phyloP scores from a whole-genome alignment of 2,113 vertebrate species.

The Entelurus aequoreus region DNA sequence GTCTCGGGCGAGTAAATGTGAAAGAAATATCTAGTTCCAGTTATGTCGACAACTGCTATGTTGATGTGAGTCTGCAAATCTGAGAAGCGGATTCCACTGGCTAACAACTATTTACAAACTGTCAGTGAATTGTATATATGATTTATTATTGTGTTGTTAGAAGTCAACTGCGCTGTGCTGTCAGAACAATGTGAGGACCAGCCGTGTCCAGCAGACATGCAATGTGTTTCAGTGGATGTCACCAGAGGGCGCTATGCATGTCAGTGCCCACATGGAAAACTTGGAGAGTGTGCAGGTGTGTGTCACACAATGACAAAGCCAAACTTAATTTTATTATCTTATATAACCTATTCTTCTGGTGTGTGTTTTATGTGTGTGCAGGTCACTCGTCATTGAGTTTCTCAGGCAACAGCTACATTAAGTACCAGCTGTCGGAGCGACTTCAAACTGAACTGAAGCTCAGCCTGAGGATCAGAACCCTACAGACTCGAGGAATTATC shows the following conservation, averaged over 20 bases:
- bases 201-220: slow-evolving; percentile 91
- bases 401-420: slow-evolving; percentile 96
- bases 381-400: slow-evolving; percentile 95
- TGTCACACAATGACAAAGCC: not conserved
- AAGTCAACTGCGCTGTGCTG: slow-evolving; percentile 81
- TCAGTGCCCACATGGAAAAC: slow-evolving; percentile 93
- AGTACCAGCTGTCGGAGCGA: slow-evolving; percentile 86
- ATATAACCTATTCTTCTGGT: not conserved
- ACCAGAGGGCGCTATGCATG: slow-evolving; percentile 83
- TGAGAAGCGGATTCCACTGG: too few species aligned
- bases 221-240: slow-evolving; percentile 84
- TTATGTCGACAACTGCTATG: too few species aligned
- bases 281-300: slow-evolving; percentile 92
- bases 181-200: slow-evolving; percentile 85
- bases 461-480: slow-evolving; percentile 87
- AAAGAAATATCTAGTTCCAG: too few species aligned
- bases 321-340: not conserved
- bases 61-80: too few species aligned
- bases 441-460: slow-evolving; percentile 85
- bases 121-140: not conserved
- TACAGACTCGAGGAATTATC: slow-evolving; percentile 90
- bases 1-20: too few species aligned
- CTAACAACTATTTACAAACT: too few species aligned
- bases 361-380: slow-evolving; percentile 55
- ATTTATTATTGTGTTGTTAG: slow-evolving; percentile 54